Evolutionary conservation across 2,797 vertebrate genomes (phyloP).

Genomic region (Tragelaphus eurycerus): DNA sequence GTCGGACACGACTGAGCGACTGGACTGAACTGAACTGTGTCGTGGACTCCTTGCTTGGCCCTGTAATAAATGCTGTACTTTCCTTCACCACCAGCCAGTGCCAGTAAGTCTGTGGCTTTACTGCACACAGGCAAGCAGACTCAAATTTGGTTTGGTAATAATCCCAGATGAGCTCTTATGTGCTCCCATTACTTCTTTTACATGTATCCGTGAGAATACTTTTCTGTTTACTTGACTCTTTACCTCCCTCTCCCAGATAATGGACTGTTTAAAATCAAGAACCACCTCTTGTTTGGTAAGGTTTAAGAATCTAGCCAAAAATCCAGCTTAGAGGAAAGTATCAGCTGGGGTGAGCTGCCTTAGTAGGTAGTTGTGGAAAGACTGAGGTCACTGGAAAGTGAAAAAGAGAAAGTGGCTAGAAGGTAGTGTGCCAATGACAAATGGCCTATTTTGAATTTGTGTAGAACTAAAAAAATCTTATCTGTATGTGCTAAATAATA

Average conservation of each 20-base stretch:
- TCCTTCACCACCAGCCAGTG: neutral
- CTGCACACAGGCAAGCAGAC: neutral
- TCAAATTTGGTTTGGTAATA: neutral
- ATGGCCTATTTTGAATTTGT: neutral
- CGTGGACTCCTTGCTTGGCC: neutral
- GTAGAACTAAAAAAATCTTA: neutral
- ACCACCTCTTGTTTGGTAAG: neutral
- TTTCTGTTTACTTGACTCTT: neutral
- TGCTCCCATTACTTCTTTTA: neutral
- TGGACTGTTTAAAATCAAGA: neutral
- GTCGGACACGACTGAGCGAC: too few species aligned
- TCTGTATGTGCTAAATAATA: neutral
- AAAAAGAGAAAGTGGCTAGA: neutral
- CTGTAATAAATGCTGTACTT: neutral
- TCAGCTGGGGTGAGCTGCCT: neutral
- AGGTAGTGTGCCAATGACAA: neutral
- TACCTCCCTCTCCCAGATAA: neutral
- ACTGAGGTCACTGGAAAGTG: neutral
- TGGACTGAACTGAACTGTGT: neutral
- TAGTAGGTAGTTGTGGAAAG: neutral
- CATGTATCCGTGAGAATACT: neutral
- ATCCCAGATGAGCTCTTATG: neutral
- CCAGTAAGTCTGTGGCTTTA: neutral
- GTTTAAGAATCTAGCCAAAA: neutral
- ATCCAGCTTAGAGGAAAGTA: neutral